Percentiles rank a stretch among this genome's conserved stretches.
phyloP scores from a whole-genome alignment of 2,113 vertebrate genomes.

The Larimichthys crocea region DNA sequence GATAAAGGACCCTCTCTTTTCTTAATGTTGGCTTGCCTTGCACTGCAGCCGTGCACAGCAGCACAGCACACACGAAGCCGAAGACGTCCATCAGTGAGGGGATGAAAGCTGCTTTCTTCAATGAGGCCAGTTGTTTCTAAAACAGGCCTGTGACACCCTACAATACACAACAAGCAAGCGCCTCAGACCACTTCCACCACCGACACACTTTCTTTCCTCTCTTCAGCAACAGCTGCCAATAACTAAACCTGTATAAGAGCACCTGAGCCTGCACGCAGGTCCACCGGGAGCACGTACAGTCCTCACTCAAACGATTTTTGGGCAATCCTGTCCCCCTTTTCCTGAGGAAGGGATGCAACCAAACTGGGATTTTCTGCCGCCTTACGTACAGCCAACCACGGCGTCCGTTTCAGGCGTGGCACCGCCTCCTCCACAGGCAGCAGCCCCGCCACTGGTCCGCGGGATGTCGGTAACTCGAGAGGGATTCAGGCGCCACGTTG shows the following conservation, averaged over 20 bases:
- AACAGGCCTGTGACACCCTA: constrained; percentile 36
- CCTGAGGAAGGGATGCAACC: constrained; percentile 58
- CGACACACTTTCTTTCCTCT: not conserved
- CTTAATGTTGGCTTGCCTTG: constrained; percentile 89
- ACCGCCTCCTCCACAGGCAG: constrained; percentile 3
- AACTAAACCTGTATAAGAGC: not conserved
- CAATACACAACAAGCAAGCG: constrained; percentile 12
- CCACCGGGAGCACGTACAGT: not conserved
- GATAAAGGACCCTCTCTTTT: constrained; percentile 88
- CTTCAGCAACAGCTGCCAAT: not conserved
- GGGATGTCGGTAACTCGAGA: constrained; percentile 53
- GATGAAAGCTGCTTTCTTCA: constrained; percentile 3
- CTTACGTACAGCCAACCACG: constrained; percentile 77
- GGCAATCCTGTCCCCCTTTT: constrained; percentile 46
- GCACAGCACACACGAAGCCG: constrained; percentile 69
- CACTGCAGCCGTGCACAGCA: constrained; percentile 70
- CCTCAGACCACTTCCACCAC: constrained; percentile 16
- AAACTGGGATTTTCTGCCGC: constrained; percentile 55
- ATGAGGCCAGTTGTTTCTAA: constrained; percentile 12
- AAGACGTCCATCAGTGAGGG: constrained; percentile 76
- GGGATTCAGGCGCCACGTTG: constrained; percentile 86
- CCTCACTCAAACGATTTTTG: constrained; percentile 30
- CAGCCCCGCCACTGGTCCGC: constrained; percentile 73
- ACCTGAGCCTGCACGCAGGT: constrained; percentile 14
- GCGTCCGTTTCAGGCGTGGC: constrained; percentile 11